A percentile compares a stretch with the other conserved stretches of the same genome.
These are phyloP conservation scores for Pangasius mekongensis DNA, from an alignment of 2,797 vertebrate species.

Conservation along the genomic window DNA sequence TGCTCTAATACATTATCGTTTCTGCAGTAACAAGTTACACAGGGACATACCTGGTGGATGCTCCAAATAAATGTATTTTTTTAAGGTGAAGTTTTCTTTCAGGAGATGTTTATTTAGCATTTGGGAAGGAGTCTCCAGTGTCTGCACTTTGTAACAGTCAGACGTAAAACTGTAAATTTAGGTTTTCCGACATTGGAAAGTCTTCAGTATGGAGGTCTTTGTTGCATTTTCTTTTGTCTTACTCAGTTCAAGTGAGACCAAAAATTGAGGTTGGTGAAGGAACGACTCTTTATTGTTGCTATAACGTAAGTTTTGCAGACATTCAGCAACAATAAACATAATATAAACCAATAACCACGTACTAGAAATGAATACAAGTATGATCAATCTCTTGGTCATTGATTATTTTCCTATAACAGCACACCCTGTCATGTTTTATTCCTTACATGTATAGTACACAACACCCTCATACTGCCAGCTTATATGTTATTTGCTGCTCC, in stretches of 20 bases:
- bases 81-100: not conserved
- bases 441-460: not conserved
- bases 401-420: not conserved
- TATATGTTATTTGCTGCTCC: not conserved
- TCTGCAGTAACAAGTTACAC: not conserved
- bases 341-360: not conserved
- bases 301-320: not conserved
- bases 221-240: not conserved
- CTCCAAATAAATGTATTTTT: not conserved
- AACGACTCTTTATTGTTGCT: not conserved
- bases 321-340: not conserved
- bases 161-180: not conserved
- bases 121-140: not conserved
- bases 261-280: not conserved
- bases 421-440: not conserved
- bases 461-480: not conserved
- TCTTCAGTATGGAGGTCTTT: not conserved
- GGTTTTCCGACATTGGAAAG: not conserved
- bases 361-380: not conserved
- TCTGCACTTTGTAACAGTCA: not conserved
- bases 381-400: not conserved
- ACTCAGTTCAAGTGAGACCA: not conserved
- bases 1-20: not conserved
- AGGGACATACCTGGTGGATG: not conserved
- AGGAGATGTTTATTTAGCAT: not conserved